Conservation (phyloP, 2,888 invertebrate genomes). For the Lomographa bimaculata region DNA sequence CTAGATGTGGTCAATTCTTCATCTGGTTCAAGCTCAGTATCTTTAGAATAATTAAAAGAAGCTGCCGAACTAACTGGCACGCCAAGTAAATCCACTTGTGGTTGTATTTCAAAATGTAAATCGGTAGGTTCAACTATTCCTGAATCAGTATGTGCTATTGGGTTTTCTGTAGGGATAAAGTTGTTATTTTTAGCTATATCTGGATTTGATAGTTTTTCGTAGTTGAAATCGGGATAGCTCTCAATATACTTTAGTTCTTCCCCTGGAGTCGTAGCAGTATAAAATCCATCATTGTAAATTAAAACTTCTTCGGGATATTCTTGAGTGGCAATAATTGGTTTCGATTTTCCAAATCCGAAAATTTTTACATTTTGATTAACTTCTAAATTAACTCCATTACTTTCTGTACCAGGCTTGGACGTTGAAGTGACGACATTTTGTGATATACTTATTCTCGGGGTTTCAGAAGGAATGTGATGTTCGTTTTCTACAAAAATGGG, state of each 20-base stretch:
- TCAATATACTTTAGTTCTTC: neutral
- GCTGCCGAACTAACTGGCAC: too few relatives aligned
- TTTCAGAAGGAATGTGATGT: neutral
- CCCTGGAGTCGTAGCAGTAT: neutral
- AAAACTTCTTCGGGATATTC: neutral
- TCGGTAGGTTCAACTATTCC: neutral
- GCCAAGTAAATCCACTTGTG: neutral
- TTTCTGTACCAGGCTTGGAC: conserved; percentile 3
- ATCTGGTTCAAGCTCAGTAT: neutral
- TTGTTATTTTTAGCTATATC: neutral
- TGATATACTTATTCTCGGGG: conserved; percentile 7
- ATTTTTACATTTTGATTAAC: conserved; percentile 19
- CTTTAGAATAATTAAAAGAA: conserved; percentile 3
- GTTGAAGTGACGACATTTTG: conserved; percentile 18
- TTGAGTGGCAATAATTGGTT: neutral
- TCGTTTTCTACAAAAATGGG: conserved; percentile 5
- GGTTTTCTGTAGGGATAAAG: neutral
- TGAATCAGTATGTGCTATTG: neutral
- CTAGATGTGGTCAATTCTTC: neutral
- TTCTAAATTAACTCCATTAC: conserved; percentile 10
- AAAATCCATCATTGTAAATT: neutral
- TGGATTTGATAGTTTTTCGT: neutral
- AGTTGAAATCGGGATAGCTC: neutral
- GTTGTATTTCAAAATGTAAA: neutral
- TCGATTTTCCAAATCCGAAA: conserved; percentile 17